Evolutionary conservation across 2,797 vertebrate species (phyloP), one percentile per base, ranked within the genome.

Genomic region (Pelodytes ibericus): DNA sequence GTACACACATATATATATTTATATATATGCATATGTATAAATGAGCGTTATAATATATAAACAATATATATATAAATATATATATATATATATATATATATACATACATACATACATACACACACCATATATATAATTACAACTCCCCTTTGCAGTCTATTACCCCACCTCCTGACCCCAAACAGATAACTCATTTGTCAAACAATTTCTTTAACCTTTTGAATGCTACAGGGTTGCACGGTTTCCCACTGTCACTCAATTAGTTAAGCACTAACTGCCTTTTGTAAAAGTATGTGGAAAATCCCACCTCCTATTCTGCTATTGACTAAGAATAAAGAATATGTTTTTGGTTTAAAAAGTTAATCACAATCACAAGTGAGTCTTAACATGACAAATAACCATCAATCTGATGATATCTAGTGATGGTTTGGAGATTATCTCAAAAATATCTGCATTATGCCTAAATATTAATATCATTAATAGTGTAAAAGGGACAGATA

Each of bases 381-480:
- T 61, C 27, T 22, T 58, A 61, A 49, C 60, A 33, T 75, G 44
- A 30, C 64, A 68, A 26, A 39, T 18, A 75, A 36, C 44, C 62
- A 75, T 61, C 27, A 33, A 18, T 51, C 36, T 62, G 41, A 30
- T 20, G 25, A 68, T 2, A 22, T 22, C 5, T 62, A 9, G 39
- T 62, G 49, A 60, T 75, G 58, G 18, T 39, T 11, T 60, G 26
- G 26, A 71, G 56, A 33, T 27, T 53, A 27, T 22, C 30, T 61
- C 15, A 51, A 11, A 47, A 53, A 64, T 58, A 76, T 9, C 65
- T 70, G 41, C 20, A 25, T 56, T 56, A 29, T 39, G 33, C 39
- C 30, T 41, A 20, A 62, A 33, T 62, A 20, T 3, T 11, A 33
- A 1, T 33, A 61, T 69, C 4, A 61, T 20, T 60, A 11, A 8